Base-by-base conservation (phyloP, 2,888 invertebrate genomes). In the Thymelicus lineola region DNA sequence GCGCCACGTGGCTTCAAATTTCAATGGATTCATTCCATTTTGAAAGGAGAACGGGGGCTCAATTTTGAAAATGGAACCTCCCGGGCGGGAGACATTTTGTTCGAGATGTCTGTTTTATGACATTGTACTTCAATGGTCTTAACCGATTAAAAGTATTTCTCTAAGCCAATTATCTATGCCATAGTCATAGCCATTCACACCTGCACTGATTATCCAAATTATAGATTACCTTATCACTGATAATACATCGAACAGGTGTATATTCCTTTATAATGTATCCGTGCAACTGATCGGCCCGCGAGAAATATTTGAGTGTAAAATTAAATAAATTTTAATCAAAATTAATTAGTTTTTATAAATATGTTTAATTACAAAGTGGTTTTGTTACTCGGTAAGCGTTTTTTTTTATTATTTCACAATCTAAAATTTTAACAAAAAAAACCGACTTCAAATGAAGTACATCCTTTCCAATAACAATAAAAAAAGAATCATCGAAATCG, bases 191-290 rank as follows among this genome's bases (percentile, higher is more conserved):
- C 20, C 53, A 53, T 20, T 10, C 10, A 20, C 53, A 53, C 53
- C 53, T 53, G 53, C 53, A 53, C 20, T 28, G 53, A 53, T 53
- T 53, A 20, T 20, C 20, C 53, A 53, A 17, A 20, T 53, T 53
- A 53, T 20, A 53, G 53, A 53, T 53, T 53, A 20, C 10, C 4
- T 53, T 53, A 53, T 53, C 53, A 20, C 10, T 10, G 53, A 53
- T 53, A 53, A 53, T 10, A 4, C 9, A 38, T 4, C 53, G 20
- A 9, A 50, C 17, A 50, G 50, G 14, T 12, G 7, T 20, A 2
- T 53, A n/a, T 53, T 53, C 12, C 50, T 7, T 17, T 53, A 53
- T 20, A 53, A 20, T 53, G 53, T 42, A 10, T 42, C 42, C 12
- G 1, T 28, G 28, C 28, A 28, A 28, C 28, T 53, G n/a, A 17